Evolutionary conservation across 1,140 invertebrate genomes (phyloP).

Genomic region (Helicorthomorpha holstii): DNA sequence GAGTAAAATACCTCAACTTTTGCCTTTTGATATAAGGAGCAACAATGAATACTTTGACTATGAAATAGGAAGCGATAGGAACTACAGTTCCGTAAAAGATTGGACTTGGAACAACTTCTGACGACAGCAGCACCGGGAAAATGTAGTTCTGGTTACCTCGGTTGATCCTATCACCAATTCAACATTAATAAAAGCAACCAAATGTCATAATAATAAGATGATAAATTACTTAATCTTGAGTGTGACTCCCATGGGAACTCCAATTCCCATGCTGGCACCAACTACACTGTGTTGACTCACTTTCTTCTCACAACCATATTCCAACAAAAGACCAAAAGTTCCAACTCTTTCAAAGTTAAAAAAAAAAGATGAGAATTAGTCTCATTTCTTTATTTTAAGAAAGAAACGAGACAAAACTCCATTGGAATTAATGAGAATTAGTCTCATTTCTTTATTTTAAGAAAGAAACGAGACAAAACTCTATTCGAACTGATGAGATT

Average conservation of each 20-base stretch:
- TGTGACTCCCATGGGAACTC: constrained; percentile 67
- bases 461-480: too few species aligned
- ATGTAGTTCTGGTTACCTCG: constrained; percentile 73
- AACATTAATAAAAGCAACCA: constrained; percentile 1
- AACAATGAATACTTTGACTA: constrained; percentile 68
- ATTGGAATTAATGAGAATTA: too few species aligned
- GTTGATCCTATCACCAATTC: constrained; percentile 39
- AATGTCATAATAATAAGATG: neutral
- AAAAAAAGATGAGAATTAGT: too few species aligned
- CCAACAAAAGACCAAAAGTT: constrained; percentile 64
- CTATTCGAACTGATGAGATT: too few species aligned
- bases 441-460: too few species aligned
- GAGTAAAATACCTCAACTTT: constrained; percentile 39
- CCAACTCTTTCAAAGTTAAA: constrained; percentile 43
- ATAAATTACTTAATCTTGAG: constrained; percentile 63
- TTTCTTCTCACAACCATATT: constrained; percentile 85
- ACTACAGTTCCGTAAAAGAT: constrained; percentile 83
- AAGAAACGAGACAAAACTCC: too few species aligned
- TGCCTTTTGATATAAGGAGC: constrained; percentile 67
- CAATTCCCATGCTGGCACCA: constrained; percentile 62
- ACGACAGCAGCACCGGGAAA: constrained; percentile 77
- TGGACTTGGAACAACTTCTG: constrained; percentile 71
- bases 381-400: too few species aligned
- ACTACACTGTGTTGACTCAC: constrained; percentile 77
- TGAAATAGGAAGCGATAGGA: constrained; percentile 58